These are phyloP conservation scores for Zelleria hepariella DNA, from an alignment of 2,888 invertebrate genomes.

Conservation along the genomic window DNA sequence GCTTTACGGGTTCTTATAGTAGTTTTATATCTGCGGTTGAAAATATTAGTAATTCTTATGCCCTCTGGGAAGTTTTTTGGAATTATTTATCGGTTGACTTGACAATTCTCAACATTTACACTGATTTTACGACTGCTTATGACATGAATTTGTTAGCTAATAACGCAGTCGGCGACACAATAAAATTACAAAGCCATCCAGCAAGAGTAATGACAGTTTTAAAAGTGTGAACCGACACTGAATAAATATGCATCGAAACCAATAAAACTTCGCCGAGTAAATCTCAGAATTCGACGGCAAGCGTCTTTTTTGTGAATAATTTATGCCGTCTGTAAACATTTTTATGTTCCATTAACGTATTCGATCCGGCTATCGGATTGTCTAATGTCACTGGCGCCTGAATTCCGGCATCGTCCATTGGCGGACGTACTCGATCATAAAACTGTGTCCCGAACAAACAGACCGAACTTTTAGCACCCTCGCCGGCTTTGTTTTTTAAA, in stretches of 20 bases:
- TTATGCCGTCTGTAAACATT: constrained; percentile 64
- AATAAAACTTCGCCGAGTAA: constrained; percentile 51
- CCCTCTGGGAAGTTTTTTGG: constrained; percentile 28
- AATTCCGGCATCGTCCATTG: constrained; percentile 35
- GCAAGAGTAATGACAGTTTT: background rate
- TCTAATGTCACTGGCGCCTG: constrained; percentile 66
- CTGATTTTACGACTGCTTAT: background rate
- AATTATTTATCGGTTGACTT: constrained; percentile 28
- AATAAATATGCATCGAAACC: constrained; percentile 16
- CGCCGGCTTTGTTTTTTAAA: constrained; percentile 52
- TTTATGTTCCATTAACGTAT: constrained; percentile 65
- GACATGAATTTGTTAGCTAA: background rate
- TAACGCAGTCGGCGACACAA: background rate
- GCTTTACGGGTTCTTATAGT: constrained; percentile 35
- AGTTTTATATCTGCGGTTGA: constrained; percentile 15
- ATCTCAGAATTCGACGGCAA: constrained; percentile 55
- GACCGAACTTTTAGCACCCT: constrained; percentile 49
- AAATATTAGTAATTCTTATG: constrained; percentile 27
- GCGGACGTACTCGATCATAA: constrained; percentile 56
- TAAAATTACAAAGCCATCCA: background rate
- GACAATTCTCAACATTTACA: background rate
- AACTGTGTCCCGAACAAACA: constrained; percentile 58
- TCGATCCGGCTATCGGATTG: constrained; percentile 57
- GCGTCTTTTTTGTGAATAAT: constrained; percentile 52
- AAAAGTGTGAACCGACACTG: background rate